Base-by-base conservation (phyloP, 2,797 vertebrate genomes). In the Anguilla anguilla region DNA sequence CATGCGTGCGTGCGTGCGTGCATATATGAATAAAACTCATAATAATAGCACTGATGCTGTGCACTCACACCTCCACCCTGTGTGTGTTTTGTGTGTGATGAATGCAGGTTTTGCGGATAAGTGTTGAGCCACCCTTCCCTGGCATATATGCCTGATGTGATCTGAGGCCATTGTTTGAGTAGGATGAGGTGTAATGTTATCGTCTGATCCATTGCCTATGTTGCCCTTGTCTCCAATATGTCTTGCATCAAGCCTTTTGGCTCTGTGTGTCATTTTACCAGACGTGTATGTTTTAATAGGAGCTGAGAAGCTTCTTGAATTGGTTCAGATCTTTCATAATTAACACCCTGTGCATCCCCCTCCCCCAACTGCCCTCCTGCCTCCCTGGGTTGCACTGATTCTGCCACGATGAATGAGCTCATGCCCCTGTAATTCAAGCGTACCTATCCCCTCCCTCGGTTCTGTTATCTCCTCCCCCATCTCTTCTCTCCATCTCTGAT, bases 91-190 rank as follows among this genome's bases (percentile, higher is more conserved):
- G 31, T 39, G n/a, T 6, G 35, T 19, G 74, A 39, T 3, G 19
- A 3, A 39, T 1, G 31, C 15, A 22, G 31, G 74, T 17, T 43
- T 13, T 79, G 13, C 6, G 74, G 35, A 13, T 79, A 39, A 79
- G 74, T 39, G 13, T 5, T 19, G 35, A 19, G 74, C 13, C 39
- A 43, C 31, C 74, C 74, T 79, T 35, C 6, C 1, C 74, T 39
- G 19, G 9, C 25, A 61, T 11, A 81, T 85, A 69, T 84, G 74
- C 57, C 89, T 72, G 85, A 81, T 22, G 43, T 87, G 43, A 10
- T 89, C 88, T 86, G n/a, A 89, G 89, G 25, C 94, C 91, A 74
- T 7, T 2, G 88, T 92, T 89, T 94, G 94, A 94, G 94, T 94
- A 93, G 92, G 61, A 2, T 2, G 39, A 0, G 59, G n/a, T 22